Base-by-base conservation (phyloP, 2,113 vertebrate species). In the Larimichthys polyactis region DNA sequence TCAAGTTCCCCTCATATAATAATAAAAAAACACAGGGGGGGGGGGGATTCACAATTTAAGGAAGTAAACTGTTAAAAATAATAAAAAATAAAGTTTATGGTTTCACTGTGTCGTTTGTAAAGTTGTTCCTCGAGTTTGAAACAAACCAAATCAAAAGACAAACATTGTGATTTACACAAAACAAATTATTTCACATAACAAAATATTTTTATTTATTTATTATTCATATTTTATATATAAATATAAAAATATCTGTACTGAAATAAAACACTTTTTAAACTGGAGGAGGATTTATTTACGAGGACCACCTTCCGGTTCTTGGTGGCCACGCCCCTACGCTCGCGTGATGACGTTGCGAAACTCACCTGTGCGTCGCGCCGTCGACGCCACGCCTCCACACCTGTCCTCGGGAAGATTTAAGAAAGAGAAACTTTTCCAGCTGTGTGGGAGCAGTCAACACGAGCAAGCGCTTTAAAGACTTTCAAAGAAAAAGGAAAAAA, bases 341-440 rank as follows among this genome's bases (percentile, higher is more conserved):
- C 1, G 48, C 90, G 90, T 87, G 81, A 79, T 90, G 87, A 91
- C 93, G 92, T 89, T 1, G 2, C n/a, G 90, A 93, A 91, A 94
- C 87, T 83, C 77, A 92, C 91, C 93, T 92, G 79, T 65, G 40
- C 72, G 60, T 44, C 0, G 12, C 3, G 2, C 16, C 24, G 22
- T 15, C 11, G 48, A 58, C 9, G 66, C 79, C 88, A 81, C 91
- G 70, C 89, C 88, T 32, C 22, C 55, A 16, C 59, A 92, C 90
- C 90, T 91, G 91, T 51, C 19, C 1, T 40, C 59, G 17, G 27
- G 70, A 71, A 88, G 79, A 71, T 87, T 87, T 19, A 4, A 32
- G 20, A 40, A 40, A 67, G 67, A 67, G 67, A 82, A 72, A 77
- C 24, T 73, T 78, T 60, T 14, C 16, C 4, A 49, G 19, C 5